Percentiles rank a stretch among this genome's conserved stretches.
Evolutionary conservation across 2,888 invertebrate genomes (phyloP).

Genomic region (Germaria angustata): DNA sequence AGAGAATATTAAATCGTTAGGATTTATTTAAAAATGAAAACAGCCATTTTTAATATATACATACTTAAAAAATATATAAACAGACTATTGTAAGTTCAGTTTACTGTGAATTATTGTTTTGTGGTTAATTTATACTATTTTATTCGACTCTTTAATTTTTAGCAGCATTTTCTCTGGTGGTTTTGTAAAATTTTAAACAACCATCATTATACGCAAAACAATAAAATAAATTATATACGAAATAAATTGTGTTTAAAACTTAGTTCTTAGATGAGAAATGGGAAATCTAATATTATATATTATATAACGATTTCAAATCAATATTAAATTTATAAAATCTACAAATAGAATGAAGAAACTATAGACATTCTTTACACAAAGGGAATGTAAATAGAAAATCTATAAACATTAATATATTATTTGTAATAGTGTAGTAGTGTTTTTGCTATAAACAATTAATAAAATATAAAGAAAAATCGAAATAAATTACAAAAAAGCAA

Average conservation of each 20-base stretch:
- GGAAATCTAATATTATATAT: slow-evolving; percentile 33
- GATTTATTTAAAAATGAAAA: slow-evolving; percentile 45
- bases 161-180: background rate
- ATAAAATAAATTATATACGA: background rate
- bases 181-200: slow-evolving; percentile 22
- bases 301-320: slow-evolving; percentile 47
- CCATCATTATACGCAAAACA: background rate
- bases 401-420: slow-evolving; percentile 16
- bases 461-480: slow-evolving; percentile 33
- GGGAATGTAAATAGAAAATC: slow-evolving; percentile 7
- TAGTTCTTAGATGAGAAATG: slow-evolving; percentile 11
- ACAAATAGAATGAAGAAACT: slow-evolving; percentile 37
- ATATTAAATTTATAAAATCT: slow-evolving; percentile 32
- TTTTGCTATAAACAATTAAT: slow-evolving; percentile 54
- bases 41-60: slow-evolving; percentile 27
- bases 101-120: background rate
- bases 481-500: slow-evolving; percentile 16
- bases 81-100: background rate
- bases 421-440: slow-evolving; percentile 59
- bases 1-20: slow-evolving; percentile 40
- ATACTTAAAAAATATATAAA: too few species aligned
- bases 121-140: slow-evolving; percentile 1
- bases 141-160: background rate
- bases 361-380: slow-evolving; percentile 48
- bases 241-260: slow-evolving; percentile 27